A percentile compares a stretch with the other conserved stretches of the same genome.
Evolutionary conservation across 2,113 vertebrate species (phyloP).

Genomic region (Dasypus novemcinctus): DNA sequence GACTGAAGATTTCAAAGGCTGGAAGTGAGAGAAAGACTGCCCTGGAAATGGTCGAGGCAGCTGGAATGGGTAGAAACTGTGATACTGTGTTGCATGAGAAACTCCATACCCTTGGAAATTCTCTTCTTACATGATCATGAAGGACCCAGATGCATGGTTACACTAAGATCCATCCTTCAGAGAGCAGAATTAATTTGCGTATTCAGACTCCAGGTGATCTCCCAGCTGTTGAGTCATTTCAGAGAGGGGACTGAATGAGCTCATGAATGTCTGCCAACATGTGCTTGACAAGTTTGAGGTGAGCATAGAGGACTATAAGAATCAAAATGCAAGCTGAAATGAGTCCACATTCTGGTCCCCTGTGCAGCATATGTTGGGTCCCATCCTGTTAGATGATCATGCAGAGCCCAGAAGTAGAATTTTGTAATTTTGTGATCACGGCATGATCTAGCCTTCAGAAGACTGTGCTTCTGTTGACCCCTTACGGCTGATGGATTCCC

Average conservation of each 20-base stretch:
- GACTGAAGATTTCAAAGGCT: slow-evolving; percentile 76
- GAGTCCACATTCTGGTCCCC: slow-evolving; percentile 59
- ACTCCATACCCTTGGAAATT: slow-evolving; percentile 97
- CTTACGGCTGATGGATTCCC: slow-evolving; percentile 31
- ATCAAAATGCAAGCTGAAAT: slow-evolving; percentile 65
- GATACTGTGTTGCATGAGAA: slow-evolving; percentile 96
- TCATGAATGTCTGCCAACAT: slow-evolving; percentile 92
- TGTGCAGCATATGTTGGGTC: background rate
- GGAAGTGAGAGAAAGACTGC: slow-evolving; percentile 77
- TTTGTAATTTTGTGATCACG: slow-evolving; percentile 7
- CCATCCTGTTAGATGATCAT: background rate
- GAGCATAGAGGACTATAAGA: slow-evolving; percentile 77
- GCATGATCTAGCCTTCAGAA: background rate
- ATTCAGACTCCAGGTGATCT: slow-evolving; percentile 93
- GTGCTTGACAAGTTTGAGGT: slow-evolving; percentile 95
- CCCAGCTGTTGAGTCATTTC: slow-evolving; percentile 90
- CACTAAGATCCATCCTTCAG: slow-evolving; percentile 98
- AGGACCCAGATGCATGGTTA: slow-evolving; percentile 96
- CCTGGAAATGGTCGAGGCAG: slow-evolving; percentile 89
- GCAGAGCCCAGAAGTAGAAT: slow-evolving; percentile 52
- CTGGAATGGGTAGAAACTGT: slow-evolving; percentile 92
- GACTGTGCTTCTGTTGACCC: background rate
- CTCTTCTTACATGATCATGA: slow-evolving; percentile 97
- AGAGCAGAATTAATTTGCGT: slow-evolving; percentile 99
- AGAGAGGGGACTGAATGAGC: slow-evolving; percentile 92